A percentile compares a stretch with the other conserved stretches of the same genome.
Evolutionary conservation across 2,797 vertebrate species (phyloP).

Genomic region (Gadopsis bispinosus): DNA sequence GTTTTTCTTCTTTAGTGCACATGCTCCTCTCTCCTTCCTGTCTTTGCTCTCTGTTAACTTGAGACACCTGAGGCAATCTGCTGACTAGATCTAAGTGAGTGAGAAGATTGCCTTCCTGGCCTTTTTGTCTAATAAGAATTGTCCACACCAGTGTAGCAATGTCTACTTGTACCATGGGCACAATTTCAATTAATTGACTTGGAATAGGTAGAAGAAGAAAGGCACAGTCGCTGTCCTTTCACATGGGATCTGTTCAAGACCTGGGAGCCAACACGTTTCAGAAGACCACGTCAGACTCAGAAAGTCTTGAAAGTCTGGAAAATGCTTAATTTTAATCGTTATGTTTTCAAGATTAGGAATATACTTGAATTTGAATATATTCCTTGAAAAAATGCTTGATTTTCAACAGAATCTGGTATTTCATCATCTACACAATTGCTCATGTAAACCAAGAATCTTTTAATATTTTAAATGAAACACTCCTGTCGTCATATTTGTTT

Average conservation of each 20-base stretch:
- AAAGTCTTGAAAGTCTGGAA: too few relatives aligned
- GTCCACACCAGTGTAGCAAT: constrained; percentile 15
- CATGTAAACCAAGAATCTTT: too few relatives aligned
- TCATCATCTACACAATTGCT: too few relatives aligned
- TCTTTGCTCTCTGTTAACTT: constrained; percentile 29
- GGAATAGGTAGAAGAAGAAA: not conserved
- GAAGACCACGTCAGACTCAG: not conserved
- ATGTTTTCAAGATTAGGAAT: too few relatives aligned
- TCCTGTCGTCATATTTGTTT: too few relatives aligned
- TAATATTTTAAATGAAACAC: too few relatives aligned
- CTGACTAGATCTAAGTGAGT: constrained; percentile 31
- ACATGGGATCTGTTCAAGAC: not conserved
- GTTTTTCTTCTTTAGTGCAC: constrained; percentile 38
- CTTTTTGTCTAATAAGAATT: constrained; percentile 42
- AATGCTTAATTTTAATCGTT: too few relatives aligned
- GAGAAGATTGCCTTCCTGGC: constrained; percentile 42
- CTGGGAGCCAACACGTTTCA: not conserved
- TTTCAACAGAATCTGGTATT: too few relatives aligned
- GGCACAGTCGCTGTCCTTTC: not conserved
- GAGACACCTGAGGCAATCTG: constrained; percentile 44
- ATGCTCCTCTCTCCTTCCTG: constrained; percentile 10
- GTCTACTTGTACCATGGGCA: not conserved
- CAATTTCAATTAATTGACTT: constrained; percentile 18
- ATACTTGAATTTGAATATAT: too few relatives aligned
- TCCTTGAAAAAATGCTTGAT: too few relatives aligned